Conservation (phyloP, 1,140 invertebrate species). For the Nasonia vitripennis region DNA sequence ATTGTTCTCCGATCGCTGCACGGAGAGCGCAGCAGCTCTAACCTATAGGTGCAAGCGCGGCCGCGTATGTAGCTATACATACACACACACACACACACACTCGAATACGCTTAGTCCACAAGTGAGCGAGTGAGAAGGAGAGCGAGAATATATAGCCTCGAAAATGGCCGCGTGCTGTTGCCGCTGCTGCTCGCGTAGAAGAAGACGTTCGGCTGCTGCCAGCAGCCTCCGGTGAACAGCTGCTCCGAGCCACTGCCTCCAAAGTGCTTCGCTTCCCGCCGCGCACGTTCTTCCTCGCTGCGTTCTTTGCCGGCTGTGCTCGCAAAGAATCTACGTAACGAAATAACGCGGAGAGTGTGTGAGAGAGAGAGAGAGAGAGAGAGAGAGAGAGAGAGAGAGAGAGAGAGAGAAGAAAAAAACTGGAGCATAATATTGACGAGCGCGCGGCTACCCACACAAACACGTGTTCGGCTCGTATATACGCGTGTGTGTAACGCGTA, state of each 20-base stretch:
- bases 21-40: not conserved
- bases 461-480: not conserved
- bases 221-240: conserved; percentile 5
- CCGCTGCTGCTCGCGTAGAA: conserved; percentile 44
- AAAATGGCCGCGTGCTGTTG: conserved; percentile 51
- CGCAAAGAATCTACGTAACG: not conserved
- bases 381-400: too few relatives aligned
- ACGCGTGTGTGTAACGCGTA: not conserved
- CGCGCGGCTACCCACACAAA: conserved; percentile 1
- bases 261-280: not conserved
- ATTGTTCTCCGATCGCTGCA: not conserved
- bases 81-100: not conserved
- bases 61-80: too few relatives aligned
- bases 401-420: not conserved
- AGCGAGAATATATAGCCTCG: conserved; percentile 46
- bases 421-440: conserved; percentile 53
- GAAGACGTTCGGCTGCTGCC: conserved; percentile 46
- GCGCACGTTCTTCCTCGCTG: not conserved
- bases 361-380: too few relatives aligned
- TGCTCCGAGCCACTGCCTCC: not conserved
- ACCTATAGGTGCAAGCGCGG: not conserved
- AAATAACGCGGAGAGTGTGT: not conserved
- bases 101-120: not conserved
- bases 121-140: conserved; percentile 11
- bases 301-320: not conserved